Evolutionary conservation across 2,113 vertebrate genomes (phyloP).

Genomic region (Manacus vitellinus): DNA sequence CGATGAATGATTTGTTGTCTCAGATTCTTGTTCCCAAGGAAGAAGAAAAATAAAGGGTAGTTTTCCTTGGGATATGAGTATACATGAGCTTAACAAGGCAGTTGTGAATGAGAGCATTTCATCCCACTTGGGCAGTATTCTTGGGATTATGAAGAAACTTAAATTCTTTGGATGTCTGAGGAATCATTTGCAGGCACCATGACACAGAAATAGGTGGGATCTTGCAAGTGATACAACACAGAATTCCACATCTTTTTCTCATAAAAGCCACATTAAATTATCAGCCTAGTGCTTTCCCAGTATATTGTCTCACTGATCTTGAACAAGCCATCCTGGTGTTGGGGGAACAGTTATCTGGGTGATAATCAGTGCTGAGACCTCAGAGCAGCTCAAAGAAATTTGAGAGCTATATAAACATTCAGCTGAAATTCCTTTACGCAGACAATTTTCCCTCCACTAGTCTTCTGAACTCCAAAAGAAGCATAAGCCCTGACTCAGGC

Average conservation of each 20-base stretch:
- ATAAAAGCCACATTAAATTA: conserved; percentile 17
- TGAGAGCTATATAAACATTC: conserved; percentile 4
- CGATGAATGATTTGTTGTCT: background rate
- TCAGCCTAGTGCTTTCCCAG: background rate
- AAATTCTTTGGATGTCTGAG: background rate
- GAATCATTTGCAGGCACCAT: background rate
- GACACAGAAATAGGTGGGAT: background rate
- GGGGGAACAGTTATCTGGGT: background rate
- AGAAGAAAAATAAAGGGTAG: background rate
- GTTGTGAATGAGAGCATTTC: background rate
- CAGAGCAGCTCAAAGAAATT: background rate
- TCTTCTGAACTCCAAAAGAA: conserved; percentile 60
- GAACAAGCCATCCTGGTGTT: background rate
- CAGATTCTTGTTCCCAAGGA: background rate
- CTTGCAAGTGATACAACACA: background rate
- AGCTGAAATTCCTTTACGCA: conserved; percentile 11
- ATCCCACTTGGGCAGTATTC: background rate
- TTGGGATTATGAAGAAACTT: background rate
- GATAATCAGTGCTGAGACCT: conserved; percentile 9
- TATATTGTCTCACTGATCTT: background rate
- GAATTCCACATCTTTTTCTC: background rate
- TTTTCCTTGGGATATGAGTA: background rate
- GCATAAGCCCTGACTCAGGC: conserved; percentile 68
- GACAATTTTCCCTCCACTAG: conserved; percentile 6
- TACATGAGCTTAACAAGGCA: background rate